Evolutionary conservation across 2,888 invertebrate species (phyloP).

Genomic region (Pteria penguin): DNA sequence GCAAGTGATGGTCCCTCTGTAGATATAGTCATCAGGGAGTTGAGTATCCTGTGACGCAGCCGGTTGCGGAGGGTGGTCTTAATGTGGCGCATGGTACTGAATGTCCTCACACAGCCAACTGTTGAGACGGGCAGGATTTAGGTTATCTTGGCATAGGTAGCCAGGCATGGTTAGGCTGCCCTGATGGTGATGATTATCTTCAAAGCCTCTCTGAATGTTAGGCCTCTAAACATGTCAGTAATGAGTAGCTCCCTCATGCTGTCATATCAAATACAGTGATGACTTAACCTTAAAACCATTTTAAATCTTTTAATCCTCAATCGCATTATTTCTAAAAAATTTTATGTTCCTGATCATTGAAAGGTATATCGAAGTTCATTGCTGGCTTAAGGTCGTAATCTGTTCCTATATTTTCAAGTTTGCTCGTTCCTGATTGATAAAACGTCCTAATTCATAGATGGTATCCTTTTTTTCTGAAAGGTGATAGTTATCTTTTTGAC

Average conservation of each 20-base stretch:
- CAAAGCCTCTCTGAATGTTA: constrained; percentile 5
- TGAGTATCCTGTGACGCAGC: constrained; percentile 11
- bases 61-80: constrained; percentile 1
- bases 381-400: no score
- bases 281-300: no score
- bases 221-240: constrained; percentile 10
- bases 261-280: no score
- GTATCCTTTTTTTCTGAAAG: no score
- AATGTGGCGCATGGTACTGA: constrained; percentile 5
- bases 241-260: constrained; percentile 10
- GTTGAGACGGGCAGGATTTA: constrained; percentile 40
- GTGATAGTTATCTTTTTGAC: no score
- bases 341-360: no score
- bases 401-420: no score
- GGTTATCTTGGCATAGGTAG: constrained; percentile 25
- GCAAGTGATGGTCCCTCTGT: constrained; percentile 6
- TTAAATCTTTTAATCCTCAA: no score
- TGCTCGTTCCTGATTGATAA: no score
- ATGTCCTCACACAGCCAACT: constrained; percentile 24
- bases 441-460: no score
- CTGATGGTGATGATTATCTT: constrained; percentile 1
- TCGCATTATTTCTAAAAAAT: no score
- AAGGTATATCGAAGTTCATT: no score
- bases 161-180: constrained; percentile 19
- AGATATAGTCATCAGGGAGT: constrained; percentile 9